Evolutionary conservation across 2,888 invertebrate species (phyloP), one percentile per base, ranked within the genome.

Genomic region (Rotaria sp.): DNA sequence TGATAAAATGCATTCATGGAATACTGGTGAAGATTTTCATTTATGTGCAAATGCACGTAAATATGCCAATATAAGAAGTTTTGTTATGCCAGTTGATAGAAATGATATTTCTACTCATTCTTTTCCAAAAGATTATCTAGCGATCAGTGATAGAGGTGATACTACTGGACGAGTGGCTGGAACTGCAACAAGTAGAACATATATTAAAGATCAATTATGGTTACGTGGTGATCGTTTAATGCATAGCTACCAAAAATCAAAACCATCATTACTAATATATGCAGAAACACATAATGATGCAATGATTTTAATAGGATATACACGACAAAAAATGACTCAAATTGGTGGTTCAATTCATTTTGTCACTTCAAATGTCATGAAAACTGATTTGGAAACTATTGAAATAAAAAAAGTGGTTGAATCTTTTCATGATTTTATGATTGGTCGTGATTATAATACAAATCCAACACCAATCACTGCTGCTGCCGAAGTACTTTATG

Each of bases 11-110:
- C 52, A 52, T 35, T 30, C 84, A 52, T 84, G 84, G 84, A 35
- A 84, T 15, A 84, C 84, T 52, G 84, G 84, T 50, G 84, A 84
- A 35, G 84, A 84, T 55, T 84, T 50, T 50, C 84, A 84, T n/a
- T 84, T 84, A 55, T 55, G 84, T 84, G 84, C 35, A 18, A 84
- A 57, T 52, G 84, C 84, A 24, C 50, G 84, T 30, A 52, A 52
- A 55, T 84, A 84, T 52, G 84, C 52, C 26, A 84, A 84, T 55
- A 55, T 84, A 35, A 84, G 84, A 84, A 52, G 35, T 13, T 84
- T 84, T 55, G 84, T 84, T 13, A 84, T 84, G 84, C 45, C 45
- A 11, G 45, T 45, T 11, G 45, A 45, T 45, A 13, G 10, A 8
- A 45, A 45, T 45, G 45, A 45, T 45, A 45, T 45, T 45, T 45